phyloP scores from a whole-genome alignment of 2,797 vertebrate genomes.

The Myotis findleyi region DNA sequence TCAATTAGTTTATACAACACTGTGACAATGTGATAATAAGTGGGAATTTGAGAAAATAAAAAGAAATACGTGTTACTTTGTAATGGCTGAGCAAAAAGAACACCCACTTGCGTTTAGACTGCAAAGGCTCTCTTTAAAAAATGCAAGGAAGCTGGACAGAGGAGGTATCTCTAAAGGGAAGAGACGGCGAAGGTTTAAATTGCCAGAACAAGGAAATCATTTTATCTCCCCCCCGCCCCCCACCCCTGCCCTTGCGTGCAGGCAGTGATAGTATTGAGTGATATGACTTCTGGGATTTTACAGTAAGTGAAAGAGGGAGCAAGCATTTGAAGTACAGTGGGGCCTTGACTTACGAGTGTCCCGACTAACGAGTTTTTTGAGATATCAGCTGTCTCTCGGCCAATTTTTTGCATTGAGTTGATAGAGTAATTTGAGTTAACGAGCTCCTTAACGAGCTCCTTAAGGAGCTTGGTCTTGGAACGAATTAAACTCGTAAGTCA shows the following conservation, averaged over 20 bases:
- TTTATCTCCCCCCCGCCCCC: not conserved
- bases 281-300: not conserved
- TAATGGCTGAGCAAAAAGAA: not conserved
- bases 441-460: too few species aligned
- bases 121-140: not conserved
- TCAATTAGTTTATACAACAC: not conserved
- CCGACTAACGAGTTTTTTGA: too few species aligned
- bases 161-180: not conserved
- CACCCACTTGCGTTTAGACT: not conserved
- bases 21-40: not conserved
- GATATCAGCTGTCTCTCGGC: too few species aligned
- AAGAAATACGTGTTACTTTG: not conserved
- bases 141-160: not conserved
- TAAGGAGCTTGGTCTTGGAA: too few species aligned
- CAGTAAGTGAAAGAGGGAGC: not conserved
- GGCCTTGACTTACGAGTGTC: too few species aligned
- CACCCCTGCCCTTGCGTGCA: rapidly evolving
- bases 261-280: not conserved
- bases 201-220: not conserved
- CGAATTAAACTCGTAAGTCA: too few species aligned
- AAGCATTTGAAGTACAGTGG: not conserved
- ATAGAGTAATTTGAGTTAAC: too few species aligned
- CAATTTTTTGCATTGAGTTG: too few species aligned
- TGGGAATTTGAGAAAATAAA: not conserved
- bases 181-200: not conserved